These are phyloP conservation scores for Eristalis pertinax DNA, from an alignment of 2,888 invertebrate species.

Conservation along the genomic window DNA sequence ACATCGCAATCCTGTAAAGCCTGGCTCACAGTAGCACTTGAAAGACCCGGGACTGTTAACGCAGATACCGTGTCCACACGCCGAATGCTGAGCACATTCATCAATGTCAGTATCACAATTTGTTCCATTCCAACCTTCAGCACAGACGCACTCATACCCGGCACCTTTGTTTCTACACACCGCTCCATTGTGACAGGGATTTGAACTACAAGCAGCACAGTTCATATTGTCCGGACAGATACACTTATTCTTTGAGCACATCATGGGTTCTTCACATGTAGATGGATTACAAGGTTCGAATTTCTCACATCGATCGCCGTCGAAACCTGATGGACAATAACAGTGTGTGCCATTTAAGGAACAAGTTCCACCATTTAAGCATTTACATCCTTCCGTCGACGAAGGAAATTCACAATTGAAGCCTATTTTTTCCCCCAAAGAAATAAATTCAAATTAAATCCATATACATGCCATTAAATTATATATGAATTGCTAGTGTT, in stretches of 20 bases:
- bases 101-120: slow-evolving; percentile 87
- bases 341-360: slow-evolving; percentile 80
- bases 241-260: slow-evolving; percentile 79
- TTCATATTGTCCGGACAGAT: slow-evolving; percentile 80
- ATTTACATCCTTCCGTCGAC: slow-evolving; percentile 77
- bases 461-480: background rate
- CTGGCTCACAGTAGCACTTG: slow-evolving; percentile 93
- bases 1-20: slow-evolving; percentile 92
- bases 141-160: slow-evolving; percentile 84
- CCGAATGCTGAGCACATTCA: slow-evolving; percentile 84
- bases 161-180: slow-evolving; percentile 84
- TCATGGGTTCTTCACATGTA: slow-evolving; percentile 80
- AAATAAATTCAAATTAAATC: background rate
- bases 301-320: slow-evolving; percentile 80
- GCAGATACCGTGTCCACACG: slow-evolving; percentile 92
- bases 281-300: slow-evolving; percentile 77
- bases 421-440: slow-evolving; percentile 75
- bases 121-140: slow-evolving; percentile 84
- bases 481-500: background rate
- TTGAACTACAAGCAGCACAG: slow-evolving; percentile 83
- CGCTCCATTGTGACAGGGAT: slow-evolving; percentile 86
- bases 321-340: slow-evolving; percentile 79
- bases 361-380: slow-evolving; percentile 81
- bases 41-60: slow-evolving; percentile 89
- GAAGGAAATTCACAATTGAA: slow-evolving; percentile 79